Conservation (phyloP, 2,888 invertebrate species). For the Rhimphoctona megacephalus region DNA sequence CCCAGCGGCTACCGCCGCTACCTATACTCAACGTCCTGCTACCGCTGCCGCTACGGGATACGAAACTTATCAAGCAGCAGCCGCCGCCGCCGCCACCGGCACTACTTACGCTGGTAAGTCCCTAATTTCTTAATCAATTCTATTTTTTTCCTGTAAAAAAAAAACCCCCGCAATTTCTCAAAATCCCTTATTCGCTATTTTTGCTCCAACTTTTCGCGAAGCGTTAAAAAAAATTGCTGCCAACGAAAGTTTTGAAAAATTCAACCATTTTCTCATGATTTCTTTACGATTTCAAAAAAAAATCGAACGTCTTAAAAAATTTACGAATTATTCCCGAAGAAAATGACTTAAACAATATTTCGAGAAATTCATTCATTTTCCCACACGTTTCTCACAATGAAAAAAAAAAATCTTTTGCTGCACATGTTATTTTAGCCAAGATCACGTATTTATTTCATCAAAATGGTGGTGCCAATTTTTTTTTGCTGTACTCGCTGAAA, state of each 20-base stretch:
- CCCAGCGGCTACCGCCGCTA: conserved; percentile 92
- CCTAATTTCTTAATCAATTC: neutral
- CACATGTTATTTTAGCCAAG: neutral
- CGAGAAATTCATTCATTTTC: neutral
- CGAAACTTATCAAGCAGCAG: conserved; percentile 91
- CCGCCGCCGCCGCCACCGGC: conserved; percentile 92
- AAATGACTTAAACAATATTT: neutral
- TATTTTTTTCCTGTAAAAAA: neutral
- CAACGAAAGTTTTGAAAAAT: neutral
- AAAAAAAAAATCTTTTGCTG: neutral
- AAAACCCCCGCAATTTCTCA: neutral
- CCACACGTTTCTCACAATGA: neutral
- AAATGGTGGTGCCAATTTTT: neutral
- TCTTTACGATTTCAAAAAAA: no score
- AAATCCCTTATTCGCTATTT: neutral
- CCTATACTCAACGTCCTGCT: conserved; percentile 93
- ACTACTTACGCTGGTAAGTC: conserved; percentile 88
- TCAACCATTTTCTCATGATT: no score
- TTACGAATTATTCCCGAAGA: neutral
- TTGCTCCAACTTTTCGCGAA: neutral
- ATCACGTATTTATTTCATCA: neutral
- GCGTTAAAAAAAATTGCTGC: neutral
- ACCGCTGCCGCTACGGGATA: conserved; percentile 92
- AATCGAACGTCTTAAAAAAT: neutral
- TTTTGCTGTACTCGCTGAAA: no score